These are phyloP conservation scores for Drosophila nigrodunni DNA, from an alignment of 1,140 invertebrate species.

Conservation along the genomic window DNA sequence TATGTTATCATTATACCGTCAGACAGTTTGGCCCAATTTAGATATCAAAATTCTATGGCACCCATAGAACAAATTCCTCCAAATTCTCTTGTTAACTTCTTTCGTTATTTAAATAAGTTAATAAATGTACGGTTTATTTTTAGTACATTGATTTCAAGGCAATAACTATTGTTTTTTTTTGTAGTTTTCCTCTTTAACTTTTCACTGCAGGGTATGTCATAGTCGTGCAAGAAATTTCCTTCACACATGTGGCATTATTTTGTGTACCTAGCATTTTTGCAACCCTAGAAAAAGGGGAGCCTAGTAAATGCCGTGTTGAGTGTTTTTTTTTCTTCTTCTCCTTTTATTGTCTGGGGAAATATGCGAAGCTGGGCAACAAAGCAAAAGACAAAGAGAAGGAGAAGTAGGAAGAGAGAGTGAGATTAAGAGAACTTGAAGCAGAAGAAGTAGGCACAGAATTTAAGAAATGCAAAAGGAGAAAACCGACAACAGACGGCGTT, in stretches of 20 bases:
- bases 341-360: constrained; percentile 28
- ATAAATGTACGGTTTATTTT: too few species aligned
- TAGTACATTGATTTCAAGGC: too few species aligned
- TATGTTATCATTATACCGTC: too few species aligned
- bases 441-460: constrained; percentile 11
- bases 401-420: constrained; percentile 9
- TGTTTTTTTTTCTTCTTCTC: constrained; percentile 19
- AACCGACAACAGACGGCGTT: constrained; percentile 53
- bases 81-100: too few species aligned
- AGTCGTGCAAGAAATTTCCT: background rate
- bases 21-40: too few species aligned
- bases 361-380: constrained; percentile 7
- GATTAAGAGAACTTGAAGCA: background rate
- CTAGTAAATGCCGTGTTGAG: constrained; percentile 35
- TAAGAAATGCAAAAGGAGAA: constrained; percentile 31
- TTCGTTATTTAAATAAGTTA: too few species aligned
- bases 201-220: constrained; percentile 1
- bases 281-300: constrained; percentile 40
- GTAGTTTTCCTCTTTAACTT: too few species aligned
- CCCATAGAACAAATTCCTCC: too few species aligned
- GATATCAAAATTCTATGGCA: too few species aligned
- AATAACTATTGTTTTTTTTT: too few species aligned
- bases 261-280: constrained; percentile 29
- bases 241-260: background rate
- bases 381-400: constrained; percentile 24